Percentiles rank a stretch among this genome's conserved stretches.
Evolutionary conservation across 2,797 vertebrate genomes (phyloP).

Genomic region (Chelonia mydas): DNA sequence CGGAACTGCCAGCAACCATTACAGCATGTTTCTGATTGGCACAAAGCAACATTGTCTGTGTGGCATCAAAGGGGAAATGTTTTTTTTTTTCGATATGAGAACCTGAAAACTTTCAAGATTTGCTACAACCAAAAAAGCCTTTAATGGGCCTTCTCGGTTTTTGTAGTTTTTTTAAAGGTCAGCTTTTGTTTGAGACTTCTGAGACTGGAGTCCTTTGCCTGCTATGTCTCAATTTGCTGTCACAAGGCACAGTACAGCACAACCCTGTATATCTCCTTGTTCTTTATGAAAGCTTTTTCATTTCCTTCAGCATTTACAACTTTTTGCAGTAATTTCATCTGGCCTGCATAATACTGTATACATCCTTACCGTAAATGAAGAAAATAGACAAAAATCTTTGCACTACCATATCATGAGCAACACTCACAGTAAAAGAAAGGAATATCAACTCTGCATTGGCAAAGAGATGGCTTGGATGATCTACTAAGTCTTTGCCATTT

Average conservation of each 20-base stretch:
- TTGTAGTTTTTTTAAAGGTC: slow-evolving; percentile 29
- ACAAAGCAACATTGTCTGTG: slow-evolving; percentile 64
- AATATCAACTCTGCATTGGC: not conserved
- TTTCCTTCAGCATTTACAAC: slow-evolving; percentile 69
- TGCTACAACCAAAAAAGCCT: not conserved
- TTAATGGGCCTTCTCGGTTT: slow-evolving; percentile 19
- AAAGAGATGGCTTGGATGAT: not conserved
- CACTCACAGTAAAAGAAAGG: slow-evolving; percentile 48
- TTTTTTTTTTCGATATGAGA: slow-evolving; percentile 40
- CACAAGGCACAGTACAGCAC: slow-evolving; percentile 41
- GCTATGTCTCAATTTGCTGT: slow-evolving; percentile 70
- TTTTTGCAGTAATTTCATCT: slow-evolving; percentile 56
- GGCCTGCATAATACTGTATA: slow-evolving; percentile 27
- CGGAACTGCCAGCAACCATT: slow-evolving; percentile 68
- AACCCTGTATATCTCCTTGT: slow-evolving; percentile 35
- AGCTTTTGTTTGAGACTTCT: slow-evolving; percentile 39
- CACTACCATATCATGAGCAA: slow-evolving; percentile 46
- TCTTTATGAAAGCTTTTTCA: slow-evolving; percentile 70
- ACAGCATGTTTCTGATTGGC: slow-evolving; percentile 65
- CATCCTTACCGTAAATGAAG: slow-evolving; percentile 53
- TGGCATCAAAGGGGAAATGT: slow-evolving; percentile 61
- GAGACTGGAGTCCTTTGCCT: not conserved
- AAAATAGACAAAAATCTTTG: slow-evolving; percentile 72
- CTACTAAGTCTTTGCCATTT: slow-evolving; percentile 21
- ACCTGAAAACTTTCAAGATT: slow-evolving; percentile 35